Base-by-base conservation (phyloP, 2,113 vertebrate species). In the Myotis lucifugus region DNA sequence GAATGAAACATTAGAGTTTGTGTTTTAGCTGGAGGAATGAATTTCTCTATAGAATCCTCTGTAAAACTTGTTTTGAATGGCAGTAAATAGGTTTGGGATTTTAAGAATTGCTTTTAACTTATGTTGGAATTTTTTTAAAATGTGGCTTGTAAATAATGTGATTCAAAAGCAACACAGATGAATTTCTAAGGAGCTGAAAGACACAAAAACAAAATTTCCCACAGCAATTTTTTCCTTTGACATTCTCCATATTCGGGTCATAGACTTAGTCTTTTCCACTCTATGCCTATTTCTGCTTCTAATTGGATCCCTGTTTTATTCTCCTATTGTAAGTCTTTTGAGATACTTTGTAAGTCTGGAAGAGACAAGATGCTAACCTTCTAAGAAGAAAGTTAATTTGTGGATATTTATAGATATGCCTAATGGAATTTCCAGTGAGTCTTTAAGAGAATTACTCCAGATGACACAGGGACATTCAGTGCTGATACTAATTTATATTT, bases 311-410 rank as follows among this genome's bases (percentile, higher is more conserved):
- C 29, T 94, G 87, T 46, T 77, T 72, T 90, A 64, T n/a, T 85
- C 25, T 1, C 67, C 72, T 64, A 70, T 70, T n/a, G 3, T 48
- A 84, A 72, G 52, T 72, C 14, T 94, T 97, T 77, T 72, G 83
- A 94, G 48, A 69, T 84, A 48, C 19, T 79, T 90, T 92, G 21
- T 95, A 52, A 93, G 34, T 96, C 94, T 64, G 77, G 52, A 88
- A 92, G 67, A 97, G 86, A 48, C 61, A 93, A 94, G 61, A 95
- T 97, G 66, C 95, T 90, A 96, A 69, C 50, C 72, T 34, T 87
- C 48, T 84, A 82, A 95, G 82, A 98, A 90, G 94, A 96, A 95
- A 88, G 59, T 85, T 91, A 85, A 81, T 97, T 93, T 96, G 67
- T 98, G 78, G 76, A 0, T 97, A 88, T 95, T 97, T 97, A 82